phyloP scores from a whole-genome alignment of 2,797 vertebrate genomes.

The Alauda arvensis region DNA sequence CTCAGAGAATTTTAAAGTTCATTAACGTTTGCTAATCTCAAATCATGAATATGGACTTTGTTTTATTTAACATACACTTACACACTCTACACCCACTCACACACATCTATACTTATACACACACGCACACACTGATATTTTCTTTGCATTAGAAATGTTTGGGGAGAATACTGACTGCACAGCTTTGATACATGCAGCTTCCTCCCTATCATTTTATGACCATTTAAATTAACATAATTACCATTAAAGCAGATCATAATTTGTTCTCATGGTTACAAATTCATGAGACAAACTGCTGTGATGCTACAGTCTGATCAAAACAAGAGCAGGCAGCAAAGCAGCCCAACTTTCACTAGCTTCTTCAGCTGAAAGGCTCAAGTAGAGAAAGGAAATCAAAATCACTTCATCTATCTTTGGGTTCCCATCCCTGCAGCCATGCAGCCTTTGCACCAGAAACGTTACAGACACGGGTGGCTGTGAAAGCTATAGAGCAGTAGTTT shows the following conservation, averaged over 20 bases:
- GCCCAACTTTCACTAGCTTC: not conserved
- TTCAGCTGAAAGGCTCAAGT: not conserved
- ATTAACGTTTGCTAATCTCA: not conserved
- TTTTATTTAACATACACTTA: not conserved
- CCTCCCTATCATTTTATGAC: not conserved
- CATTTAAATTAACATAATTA: not conserved
- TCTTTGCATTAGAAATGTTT: not conserved
- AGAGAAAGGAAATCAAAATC: not conserved
- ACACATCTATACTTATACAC: rapidly evolving
- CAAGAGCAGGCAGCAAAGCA: not conserved
- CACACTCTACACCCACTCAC: not conserved
- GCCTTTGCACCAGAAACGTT: too few species aligned
- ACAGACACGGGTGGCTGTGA: not conserved
- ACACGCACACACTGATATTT: rapidly evolving
- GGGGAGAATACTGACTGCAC: not conserved
- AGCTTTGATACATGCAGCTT: not conserved
- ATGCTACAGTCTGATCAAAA: not conserved
- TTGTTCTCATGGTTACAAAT: constrained; percentile 32
- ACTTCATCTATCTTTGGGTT: not conserved
- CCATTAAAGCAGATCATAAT: not conserved
- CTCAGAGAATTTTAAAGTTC: not conserved
- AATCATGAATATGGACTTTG: not conserved
- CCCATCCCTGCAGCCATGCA: not conserved
- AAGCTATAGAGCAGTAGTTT: not conserved
- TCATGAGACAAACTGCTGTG: constrained; percentile 6